These are phyloP conservation scores for Julus scandinavius DNA, from an alignment of 2,888 invertebrate genomes.

Conservation along the genomic window DNA sequence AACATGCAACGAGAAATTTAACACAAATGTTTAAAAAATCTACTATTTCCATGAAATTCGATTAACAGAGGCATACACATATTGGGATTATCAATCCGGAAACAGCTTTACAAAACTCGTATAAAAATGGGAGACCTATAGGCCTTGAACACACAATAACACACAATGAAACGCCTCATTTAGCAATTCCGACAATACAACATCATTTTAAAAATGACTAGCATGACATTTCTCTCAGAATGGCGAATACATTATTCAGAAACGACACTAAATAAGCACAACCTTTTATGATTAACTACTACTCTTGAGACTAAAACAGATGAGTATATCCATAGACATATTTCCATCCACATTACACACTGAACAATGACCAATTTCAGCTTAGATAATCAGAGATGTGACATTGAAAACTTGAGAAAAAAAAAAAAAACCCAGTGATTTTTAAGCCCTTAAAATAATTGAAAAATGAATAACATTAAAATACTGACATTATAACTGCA, in stretches of 20 bases:
- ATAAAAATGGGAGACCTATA: neutral
- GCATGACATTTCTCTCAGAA: neutral
- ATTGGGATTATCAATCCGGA: neutral
- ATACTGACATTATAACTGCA: too few species aligned
- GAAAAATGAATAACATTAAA: too few species aligned
- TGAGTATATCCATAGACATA: constrained; percentile 27
- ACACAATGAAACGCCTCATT: neutral
- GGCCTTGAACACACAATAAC: constrained; percentile 35
- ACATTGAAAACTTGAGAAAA: neutral
- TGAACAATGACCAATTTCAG: constrained; percentile 9
- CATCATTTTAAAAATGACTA: constrained; percentile 28
- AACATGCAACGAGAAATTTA: neutral
- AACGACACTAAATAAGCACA: constrained; percentile 21
- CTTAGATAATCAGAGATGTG: neutral
- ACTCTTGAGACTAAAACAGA: neutral
- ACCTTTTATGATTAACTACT: neutral
- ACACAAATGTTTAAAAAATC: neutral
- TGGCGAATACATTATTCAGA: neutral
- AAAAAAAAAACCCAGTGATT: too few species aligned
- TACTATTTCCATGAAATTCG: neutral
- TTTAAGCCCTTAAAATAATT: too few species aligned
- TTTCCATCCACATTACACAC: neutral
- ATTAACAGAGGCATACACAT: neutral
- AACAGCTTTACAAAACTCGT: constrained; percentile 34
- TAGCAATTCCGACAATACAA: constrained; percentile 15